Conservation (phyloP, 2,113 vertebrate genomes). For the Sylvia atricapilla region DNA sequence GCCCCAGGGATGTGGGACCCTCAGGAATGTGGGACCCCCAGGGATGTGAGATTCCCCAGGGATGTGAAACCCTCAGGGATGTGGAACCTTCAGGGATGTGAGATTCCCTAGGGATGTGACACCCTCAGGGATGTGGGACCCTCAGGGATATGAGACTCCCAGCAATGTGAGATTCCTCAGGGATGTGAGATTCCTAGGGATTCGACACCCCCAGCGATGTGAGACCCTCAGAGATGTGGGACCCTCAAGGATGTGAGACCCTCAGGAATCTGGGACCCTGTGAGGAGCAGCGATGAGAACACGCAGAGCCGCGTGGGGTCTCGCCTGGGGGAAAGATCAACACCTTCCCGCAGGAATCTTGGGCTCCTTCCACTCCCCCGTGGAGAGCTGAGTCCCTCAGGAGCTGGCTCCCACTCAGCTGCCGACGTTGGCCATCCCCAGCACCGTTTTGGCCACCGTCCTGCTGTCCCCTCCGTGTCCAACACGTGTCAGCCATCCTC, state of each 20-base stretch:
- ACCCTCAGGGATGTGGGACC: background rate
- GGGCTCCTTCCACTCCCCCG: background rate
- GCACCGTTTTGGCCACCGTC: fast-evolving
- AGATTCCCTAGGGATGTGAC: background rate
- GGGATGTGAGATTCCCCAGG: fast-evolving
- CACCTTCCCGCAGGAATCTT: background rate
- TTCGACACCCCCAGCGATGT: fast-evolving
- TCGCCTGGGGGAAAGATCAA: background rate
- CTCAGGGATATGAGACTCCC: background rate
- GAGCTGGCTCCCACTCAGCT: background rate
- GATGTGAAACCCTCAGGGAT: fast-evolving
- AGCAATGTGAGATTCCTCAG: fast-evolving
- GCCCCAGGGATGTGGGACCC: fast-evolving
- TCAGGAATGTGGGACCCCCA: background rate
- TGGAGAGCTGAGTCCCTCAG: background rate
- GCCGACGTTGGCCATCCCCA: background rate
- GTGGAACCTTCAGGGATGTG: background rate
- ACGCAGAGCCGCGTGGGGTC: background rate
- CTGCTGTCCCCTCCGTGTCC: background rate
- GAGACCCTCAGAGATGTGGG: too few relatives aligned
- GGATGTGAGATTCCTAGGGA: fast-evolving
- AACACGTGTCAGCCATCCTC: background rate
- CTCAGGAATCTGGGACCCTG: fast-evolving
- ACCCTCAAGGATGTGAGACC: fast-evolving
- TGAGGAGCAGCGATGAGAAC: background rate